Conservation (phyloP, 2,113 vertebrate genomes). For the Oreochromis tanganicae region DNA sequence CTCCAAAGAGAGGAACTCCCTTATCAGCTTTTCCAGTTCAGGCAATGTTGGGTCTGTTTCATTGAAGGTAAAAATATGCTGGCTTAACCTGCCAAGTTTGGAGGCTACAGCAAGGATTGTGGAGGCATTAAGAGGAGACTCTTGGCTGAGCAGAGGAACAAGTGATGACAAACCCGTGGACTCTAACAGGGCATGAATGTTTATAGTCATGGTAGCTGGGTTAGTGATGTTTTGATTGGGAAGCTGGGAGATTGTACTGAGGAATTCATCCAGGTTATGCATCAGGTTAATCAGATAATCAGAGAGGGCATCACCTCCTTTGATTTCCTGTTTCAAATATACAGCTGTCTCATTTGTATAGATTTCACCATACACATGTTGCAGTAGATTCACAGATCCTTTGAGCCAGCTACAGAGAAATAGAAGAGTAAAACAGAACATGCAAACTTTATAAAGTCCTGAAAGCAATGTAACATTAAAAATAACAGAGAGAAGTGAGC, state of each 20-base stretch:
- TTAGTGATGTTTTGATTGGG: conserved; percentile 33
- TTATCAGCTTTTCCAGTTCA: conserved; percentile 45
- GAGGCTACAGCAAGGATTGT: conserved; percentile 20
- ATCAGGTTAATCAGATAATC: conserved; percentile 39
- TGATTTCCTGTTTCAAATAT: conserved; percentile 16
- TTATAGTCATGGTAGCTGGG: not conserved
- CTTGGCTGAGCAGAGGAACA: conserved; percentile 25
- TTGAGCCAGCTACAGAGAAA: conserved; percentile 49
- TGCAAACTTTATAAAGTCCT: not conserved
- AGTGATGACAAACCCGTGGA: conserved; percentile 53
- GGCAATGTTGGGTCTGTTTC: conserved; percentile 40
- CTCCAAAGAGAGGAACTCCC: conserved; percentile 49
- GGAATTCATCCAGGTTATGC: conserved; percentile 22
- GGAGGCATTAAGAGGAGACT: conserved; percentile 20
- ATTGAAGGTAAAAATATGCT: conserved; percentile 49
- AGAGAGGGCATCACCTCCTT: conserved; percentile 22
- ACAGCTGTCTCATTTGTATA: not conserved
- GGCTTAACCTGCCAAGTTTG: conserved; percentile 39
- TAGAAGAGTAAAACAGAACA: not conserved
- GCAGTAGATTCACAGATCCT: conserved; percentile 59
- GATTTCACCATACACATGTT: conserved; percentile 33
- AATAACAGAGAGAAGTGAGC: not conserved
- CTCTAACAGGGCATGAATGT: conserved; percentile 40
- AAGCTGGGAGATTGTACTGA: not conserved
- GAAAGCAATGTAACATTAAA: not conserved